Evolutionary conservation across 2,797 vertebrate genomes (phyloP).

Genomic region (Denticeps clupeoides): DNA sequence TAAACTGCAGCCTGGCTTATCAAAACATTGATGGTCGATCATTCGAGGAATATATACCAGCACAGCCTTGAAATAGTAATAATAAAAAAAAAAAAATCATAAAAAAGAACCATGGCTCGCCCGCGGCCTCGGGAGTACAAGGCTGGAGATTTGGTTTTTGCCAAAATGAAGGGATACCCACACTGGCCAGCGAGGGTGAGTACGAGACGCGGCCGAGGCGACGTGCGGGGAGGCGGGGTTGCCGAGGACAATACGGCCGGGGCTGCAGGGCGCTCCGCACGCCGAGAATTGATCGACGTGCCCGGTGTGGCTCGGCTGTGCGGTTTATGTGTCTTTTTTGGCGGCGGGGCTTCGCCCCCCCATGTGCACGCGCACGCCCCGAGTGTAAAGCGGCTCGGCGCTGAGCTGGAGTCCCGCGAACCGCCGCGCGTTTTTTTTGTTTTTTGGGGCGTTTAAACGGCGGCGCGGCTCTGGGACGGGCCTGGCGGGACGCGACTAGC

Average conservation of each 20-base stretch:
- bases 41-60: too few species aligned
- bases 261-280: constrained; percentile 16
- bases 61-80: too few species aligned
- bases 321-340: neutral
- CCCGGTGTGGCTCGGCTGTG: neutral
- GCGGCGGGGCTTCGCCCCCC: too few species aligned
- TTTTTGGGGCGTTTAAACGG: too few species aligned
- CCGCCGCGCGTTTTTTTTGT: too few species aligned
- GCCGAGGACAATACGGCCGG: constrained; percentile 27
- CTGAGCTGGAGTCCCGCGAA: too few species aligned
- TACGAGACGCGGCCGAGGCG: constrained; percentile 45
- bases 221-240: constrained; percentile 45
- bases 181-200: constrained; percentile 94
- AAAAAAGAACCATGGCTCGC: too few species aligned
- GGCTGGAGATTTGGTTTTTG: constrained; percentile 86
- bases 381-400: too few species aligned
- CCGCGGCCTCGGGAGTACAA: constrained; percentile 88
- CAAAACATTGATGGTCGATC: constrained; percentile 51
- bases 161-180: constrained; percentile 91
- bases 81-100: too few species aligned
- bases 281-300: too few species aligned
- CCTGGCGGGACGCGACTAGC: too few species aligned
- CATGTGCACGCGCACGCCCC: too few species aligned
- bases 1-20: constrained; percentile 53
- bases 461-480: neutral